Evolutionary conservation across 1,140 invertebrate species (phyloP).

Genomic region (Dendrolimus kikuchii): DNA sequence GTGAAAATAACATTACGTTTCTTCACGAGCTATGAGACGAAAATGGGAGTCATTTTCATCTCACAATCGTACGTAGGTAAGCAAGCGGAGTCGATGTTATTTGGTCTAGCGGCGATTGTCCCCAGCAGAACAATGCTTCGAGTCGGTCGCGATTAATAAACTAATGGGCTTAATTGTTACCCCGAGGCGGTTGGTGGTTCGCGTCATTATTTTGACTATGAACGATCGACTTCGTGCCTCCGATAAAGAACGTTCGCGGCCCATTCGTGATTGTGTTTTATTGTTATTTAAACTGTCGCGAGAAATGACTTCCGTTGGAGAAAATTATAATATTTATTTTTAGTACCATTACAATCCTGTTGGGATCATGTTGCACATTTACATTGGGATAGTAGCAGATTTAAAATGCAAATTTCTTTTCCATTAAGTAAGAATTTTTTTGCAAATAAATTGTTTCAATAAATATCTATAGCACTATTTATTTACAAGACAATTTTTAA

Average conservation of each 20-base stretch:
- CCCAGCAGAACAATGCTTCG: conserved; percentile 51
- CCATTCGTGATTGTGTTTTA: conserved; percentile 46
- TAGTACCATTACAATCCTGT: not conserved
- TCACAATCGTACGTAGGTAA: conserved; percentile 23
- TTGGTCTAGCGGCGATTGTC: conserved; percentile 66
- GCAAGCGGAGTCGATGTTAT: conserved; percentile 48
- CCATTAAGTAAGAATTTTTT: too few species aligned
- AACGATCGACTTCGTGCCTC: conserved; percentile 48
- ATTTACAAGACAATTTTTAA: too few species aligned
- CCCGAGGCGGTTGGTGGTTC: conserved; percentile 19
- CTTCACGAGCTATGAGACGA: too few species aligned
- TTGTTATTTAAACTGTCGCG: conserved; percentile 32
- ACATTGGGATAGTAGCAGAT: too few species aligned
- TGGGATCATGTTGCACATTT: too few species aligned
- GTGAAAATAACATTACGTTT: too few species aligned
- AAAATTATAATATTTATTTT: conserved; percentile 18
- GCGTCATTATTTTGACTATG: conserved; percentile 62
- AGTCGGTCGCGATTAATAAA: conserved; percentile 54
- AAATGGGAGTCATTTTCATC: not conserved
- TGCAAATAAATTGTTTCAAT: too few species aligned
- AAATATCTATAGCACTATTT: too few species aligned
- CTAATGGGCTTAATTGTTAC: conserved; percentile 59
- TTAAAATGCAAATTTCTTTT: too few species aligned
- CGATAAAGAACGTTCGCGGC: conserved; percentile 49
- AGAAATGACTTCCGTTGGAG: conserved; percentile 36